Evolutionary conservation across 64 coral and sea anemone genomes (phyloP), one percentile per base, ranked within the genome.

Genomic region (Pocillopora verrucosa): DNA sequence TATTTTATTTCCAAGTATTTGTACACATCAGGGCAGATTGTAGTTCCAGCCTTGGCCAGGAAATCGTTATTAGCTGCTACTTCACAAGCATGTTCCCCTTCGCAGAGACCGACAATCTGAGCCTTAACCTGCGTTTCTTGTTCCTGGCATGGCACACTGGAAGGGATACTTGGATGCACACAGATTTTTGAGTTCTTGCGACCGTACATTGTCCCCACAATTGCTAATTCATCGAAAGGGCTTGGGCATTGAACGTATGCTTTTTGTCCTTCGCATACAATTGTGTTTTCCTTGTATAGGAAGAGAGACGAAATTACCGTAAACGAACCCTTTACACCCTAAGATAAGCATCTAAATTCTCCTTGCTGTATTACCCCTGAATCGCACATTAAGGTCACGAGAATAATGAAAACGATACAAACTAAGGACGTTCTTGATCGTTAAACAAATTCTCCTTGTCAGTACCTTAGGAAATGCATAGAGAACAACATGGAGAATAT

Each of bases 241-340:
- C 74, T 92, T 10, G 24, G 22, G 72, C 90, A 92, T 64, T 26
- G 12, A 30, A 92, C 22, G 60, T 34, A 92, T 1, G 57, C 83
- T 67, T 92, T 92, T 61, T 92, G 90, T 59, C 86, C 77, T 73
- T 92, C 90, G 51, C 90, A 92, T 2, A 77, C 90, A 68, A 92
- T 63, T 0, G 9, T 17, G 35, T 37, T 87, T 72, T 41, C 64
- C 90, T 92, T 41, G 12, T 11, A 30, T 30, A 26, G 51, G n/a
- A 69, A 57, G 59, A 13, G 72, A 10, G 41, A 80, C 0, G 72
- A 84, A 36, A 56, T 19, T 41, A 37, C 17, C 1, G 25, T 15
- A 5, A 6, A 37, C 19, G 79, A 26, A 60, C 30, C 30, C 30
- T 30, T 30, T 30, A 30, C 30, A 30, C 30, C 30, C 30, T 30